phyloP scores from a whole-genome alignment of 64 coral and sea anemone species.

The Hydrozoanthus tunicans region DNA sequence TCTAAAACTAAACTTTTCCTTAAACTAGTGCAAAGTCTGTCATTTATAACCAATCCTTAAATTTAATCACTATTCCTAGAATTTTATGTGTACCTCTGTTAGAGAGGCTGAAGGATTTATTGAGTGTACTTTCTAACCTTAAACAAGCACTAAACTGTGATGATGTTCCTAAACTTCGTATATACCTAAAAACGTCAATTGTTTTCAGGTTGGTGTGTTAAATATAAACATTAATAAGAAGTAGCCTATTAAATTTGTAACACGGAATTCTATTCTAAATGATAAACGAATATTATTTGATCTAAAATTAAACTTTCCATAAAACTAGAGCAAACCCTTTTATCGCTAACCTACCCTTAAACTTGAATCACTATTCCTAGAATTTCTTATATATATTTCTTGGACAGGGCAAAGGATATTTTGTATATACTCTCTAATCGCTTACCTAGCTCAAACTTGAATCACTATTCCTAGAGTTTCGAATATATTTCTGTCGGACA shows the following conservation, averaged over 20 bases:
- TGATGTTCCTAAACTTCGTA: no score
- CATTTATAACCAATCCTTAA: background rate
- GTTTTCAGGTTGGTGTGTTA: constrained; percentile 24
- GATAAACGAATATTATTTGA: background rate
- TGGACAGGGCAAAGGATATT: constrained; percentile 31
- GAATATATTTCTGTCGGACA: no score
- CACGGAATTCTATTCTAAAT: no score
- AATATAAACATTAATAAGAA: no score
- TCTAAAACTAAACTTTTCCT: no score
- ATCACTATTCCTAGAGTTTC: no score
- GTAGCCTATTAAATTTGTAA: no score
- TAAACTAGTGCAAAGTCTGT: background rate
- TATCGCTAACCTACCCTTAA: background rate
- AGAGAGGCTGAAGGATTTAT: no score
- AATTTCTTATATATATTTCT: constrained; percentile 38
- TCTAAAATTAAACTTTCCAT: background rate
- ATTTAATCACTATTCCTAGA: no score
- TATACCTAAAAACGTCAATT: background rate
- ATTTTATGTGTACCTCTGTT: no score
- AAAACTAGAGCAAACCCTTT: background rate
- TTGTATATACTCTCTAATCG: constrained; percentile 16
- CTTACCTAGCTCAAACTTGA: background rate
- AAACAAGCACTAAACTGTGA: background rate
- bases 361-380: background rate
- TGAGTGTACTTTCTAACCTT: background rate